Base-by-base conservation (phyloP, 1,140 invertebrate species). In the Scylla paramamosain region DNA sequence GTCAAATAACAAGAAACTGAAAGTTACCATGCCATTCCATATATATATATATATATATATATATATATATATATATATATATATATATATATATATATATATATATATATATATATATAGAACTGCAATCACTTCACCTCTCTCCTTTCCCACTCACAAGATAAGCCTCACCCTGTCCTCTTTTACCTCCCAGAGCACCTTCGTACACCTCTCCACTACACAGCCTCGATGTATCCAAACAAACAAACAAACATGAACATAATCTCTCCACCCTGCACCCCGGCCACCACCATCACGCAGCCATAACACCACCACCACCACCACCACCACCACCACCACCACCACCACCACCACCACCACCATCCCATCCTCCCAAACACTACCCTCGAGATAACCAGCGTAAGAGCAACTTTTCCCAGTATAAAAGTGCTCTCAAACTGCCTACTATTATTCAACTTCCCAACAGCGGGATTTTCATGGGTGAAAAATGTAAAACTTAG, bases 401-500 rank as follows among this genome's bases (percentile, higher is more conserved):
- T 45, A 90, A 90, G 88, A 31, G 88, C 67, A 90, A 90, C 88
- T 90, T 39, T 48, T 77, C 67, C 32, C 48, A 48, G 39, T 48
- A 90, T 90, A 90, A 90, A 90, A 90, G 88, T 46, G 32, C 45
- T 90, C 88, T 90, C 88, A 90, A 28, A 90, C 39, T 45, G 48
- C 88, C 88, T 48, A 90, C 88, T 45, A 46, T 90, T 90, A 90
- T 90, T 90, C 39, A 90, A 90, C 88, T 90, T 90, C 88, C 88
- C 39, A 90, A 90, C 45, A 90, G 32, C 45, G 32, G 88, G 88
- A 90, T 90, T 46, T 39, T 90, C 88, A 90, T 45, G 88, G 88
- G 88, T 48, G 88, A 90, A 90, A 90, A 90, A 46, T 32, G 86
- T 46, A 89, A 89, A 28, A 46, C 39, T 77, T 77, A 77, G 67